Conservation (phyloP, 2,797 vertebrate species). For the Sus cebifrons region DNA sequence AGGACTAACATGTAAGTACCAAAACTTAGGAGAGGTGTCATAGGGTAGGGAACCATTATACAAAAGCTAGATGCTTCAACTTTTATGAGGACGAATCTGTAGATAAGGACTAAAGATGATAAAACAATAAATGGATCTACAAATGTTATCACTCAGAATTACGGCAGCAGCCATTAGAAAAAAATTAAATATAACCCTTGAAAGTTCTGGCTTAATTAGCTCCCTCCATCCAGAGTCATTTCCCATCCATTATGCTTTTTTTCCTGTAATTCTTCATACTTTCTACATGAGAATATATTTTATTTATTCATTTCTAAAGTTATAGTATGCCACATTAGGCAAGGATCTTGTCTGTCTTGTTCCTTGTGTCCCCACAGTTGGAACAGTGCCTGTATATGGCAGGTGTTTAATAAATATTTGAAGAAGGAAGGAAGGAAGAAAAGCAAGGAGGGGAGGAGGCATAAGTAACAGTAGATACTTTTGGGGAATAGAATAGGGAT, state of each 20-base stretch:
- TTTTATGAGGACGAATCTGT: neutral
- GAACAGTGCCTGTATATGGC: neutral
- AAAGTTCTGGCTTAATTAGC: neutral
- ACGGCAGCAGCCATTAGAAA: neutral
- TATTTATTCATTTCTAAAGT: conserved; percentile 54
- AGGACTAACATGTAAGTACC: neutral
- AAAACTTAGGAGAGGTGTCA: neutral
- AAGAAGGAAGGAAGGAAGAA: rapidly evolving
- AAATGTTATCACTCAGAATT: neutral
- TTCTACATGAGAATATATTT: neutral
- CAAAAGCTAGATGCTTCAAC: neutral
- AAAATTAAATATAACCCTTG: neutral
- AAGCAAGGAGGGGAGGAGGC: rapidly evolving
- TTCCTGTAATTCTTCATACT: neutral
- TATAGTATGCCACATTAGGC: neutral
- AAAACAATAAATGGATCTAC: neutral
- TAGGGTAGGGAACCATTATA: neutral
- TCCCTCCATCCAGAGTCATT: neutral
- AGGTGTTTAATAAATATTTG: conserved; percentile 32
- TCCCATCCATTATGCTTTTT: neutral
- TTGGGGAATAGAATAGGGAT: neutral
- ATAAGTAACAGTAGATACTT: neutral
- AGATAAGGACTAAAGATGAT: neutral
- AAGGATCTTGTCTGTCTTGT: neutral
- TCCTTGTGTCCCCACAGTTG: neutral